Evolutionary conservation across 2,113 vertebrate genomes (phyloP).

Genomic region (Trogon melanurus): DNA sequence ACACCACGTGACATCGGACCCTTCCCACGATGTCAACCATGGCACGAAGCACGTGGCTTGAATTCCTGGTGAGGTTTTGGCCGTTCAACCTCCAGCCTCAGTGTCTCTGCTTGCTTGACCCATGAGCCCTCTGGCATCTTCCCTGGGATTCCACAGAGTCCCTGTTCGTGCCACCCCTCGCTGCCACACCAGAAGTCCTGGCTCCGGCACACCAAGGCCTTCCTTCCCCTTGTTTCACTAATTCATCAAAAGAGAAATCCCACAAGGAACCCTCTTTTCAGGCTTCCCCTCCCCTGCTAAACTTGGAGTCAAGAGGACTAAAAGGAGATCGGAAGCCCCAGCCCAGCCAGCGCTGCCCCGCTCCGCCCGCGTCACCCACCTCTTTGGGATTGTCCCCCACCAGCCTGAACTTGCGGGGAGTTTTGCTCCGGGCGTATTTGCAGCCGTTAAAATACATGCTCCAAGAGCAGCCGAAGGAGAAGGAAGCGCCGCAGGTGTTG

Average conservation of each 20-base stretch:
- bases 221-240: not conserved
- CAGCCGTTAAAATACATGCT: slow-evolving; percentile 99
- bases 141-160: not conserved
- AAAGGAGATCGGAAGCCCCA: not conserved
- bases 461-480: slow-evolving; percentile 99
- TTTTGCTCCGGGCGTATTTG: slow-evolving; percentile 97
- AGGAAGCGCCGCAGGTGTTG: slow-evolving; percentile 93
- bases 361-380: slow-evolving; percentile 61
- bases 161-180: fast-evolving
- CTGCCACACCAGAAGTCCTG: not conserved
- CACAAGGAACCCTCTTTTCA: not conserved
- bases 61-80: not conserved
- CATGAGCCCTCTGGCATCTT: not conserved
- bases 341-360: fast-evolving
- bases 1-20: fast-evolving
- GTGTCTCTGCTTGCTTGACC: fast-evolving
- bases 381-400: slow-evolving; percentile 94
- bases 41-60: fast-evolving
- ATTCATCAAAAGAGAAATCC: not conserved
- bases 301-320: too few relatives aligned
- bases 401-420: slow-evolving; percentile 94
- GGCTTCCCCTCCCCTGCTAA: not conserved
- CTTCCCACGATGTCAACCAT: fast-evolving
- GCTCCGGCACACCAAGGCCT: not conserved
- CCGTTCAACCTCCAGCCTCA: not conserved